A percentile compares a stretch with the other conserved stretches of the same genome.
These are phyloP conservation scores for Oscheius onirici DNA, from an alignment of 2,888 invertebrate species.

Conservation along the genomic window DNA sequence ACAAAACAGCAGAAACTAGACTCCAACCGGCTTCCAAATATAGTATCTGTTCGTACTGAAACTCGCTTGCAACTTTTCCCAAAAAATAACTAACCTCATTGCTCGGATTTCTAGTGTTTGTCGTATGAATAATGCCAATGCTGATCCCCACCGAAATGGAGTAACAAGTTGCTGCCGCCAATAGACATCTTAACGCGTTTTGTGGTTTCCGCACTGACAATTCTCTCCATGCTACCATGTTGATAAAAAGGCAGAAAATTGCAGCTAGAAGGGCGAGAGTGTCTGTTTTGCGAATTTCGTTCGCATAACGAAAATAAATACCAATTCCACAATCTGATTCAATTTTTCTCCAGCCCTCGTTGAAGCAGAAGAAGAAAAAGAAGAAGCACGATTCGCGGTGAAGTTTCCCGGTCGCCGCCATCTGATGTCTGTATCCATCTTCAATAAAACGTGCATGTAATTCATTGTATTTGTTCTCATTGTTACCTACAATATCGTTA, in stretches of 20 bases:
- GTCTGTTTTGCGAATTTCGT: conserved; percentile 11
- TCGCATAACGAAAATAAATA: neutral
- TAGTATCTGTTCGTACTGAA: conserved; percentile 34
- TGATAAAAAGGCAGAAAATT: neutral
- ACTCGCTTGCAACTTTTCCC: neutral
- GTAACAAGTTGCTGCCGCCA: conserved; percentile 29
- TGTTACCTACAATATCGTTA: conserved; percentile 50
- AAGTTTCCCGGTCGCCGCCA: conserved; percentile 34
- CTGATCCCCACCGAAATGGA: conserved; percentile 31
- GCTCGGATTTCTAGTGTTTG: conserved; percentile 38
- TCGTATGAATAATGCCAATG: conserved; percentile 39
- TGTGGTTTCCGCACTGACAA: neutral
- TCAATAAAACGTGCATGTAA: conserved; percentile 3
- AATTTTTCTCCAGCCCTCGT: conserved; percentile 36
- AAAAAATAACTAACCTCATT: conserved; percentile 27
- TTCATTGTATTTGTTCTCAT: neutral
- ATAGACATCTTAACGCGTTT: conserved; percentile 24
- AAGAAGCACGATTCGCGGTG: conserved; percentile 31
- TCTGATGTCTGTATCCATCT: conserved; percentile 46
- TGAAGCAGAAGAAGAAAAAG: conserved; percentile 36
- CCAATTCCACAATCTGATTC: conserved; percentile 34
- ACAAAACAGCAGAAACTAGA: conserved; percentile 35
- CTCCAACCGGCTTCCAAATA: conserved; percentile 51
- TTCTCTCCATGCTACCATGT: neutral
- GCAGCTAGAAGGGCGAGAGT: conserved; percentile 31